Conservation (phyloP, 1,140 invertebrate genomes). For the honey bee (Apis mellifera) region DNA sequence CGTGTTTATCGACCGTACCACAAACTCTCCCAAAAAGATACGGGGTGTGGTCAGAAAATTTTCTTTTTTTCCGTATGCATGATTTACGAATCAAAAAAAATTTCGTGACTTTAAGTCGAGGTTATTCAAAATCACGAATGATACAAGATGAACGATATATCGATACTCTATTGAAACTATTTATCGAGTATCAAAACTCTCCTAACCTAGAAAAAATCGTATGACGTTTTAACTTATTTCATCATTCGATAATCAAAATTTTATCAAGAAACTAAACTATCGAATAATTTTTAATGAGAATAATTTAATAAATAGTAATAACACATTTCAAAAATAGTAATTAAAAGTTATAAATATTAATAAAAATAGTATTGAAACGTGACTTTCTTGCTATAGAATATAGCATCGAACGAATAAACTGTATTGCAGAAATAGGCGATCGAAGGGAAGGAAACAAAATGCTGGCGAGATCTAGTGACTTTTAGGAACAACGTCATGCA, state of each 20-base stretch:
- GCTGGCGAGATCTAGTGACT: constrained; percentile 45
- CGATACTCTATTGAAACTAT: background rate
- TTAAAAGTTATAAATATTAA: too few species aligned
- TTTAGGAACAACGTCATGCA: constrained; percentile 44
- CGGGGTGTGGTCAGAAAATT: constrained; percentile 58
- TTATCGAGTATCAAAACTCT: background rate
- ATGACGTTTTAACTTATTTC: background rate
- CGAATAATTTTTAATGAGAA: background rate
- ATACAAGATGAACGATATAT: constrained; percentile 25
- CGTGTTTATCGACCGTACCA: constrained; percentile 53
- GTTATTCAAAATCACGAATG: constrained; percentile 38
- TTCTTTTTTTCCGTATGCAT: background rate
- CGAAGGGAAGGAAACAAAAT: constrained; percentile 1
- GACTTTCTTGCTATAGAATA: background rate
- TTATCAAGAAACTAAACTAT: too few species aligned
- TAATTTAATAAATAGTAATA: too few species aligned
- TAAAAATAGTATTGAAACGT: background rate
- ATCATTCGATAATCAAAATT: background rate
- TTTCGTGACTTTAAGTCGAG: constrained; percentile 12
- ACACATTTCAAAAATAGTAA: background rate
- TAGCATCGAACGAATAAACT: background rate
- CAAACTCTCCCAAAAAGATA: constrained; percentile 50
- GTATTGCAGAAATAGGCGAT: background rate
- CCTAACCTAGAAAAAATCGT: background rate
- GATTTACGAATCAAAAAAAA: background rate